Evolutionary conservation across 2,113 vertebrate genomes (phyloP), one percentile per base, ranked within the genome.

Genomic region (Petrocephalus microphthalmus): DNA sequence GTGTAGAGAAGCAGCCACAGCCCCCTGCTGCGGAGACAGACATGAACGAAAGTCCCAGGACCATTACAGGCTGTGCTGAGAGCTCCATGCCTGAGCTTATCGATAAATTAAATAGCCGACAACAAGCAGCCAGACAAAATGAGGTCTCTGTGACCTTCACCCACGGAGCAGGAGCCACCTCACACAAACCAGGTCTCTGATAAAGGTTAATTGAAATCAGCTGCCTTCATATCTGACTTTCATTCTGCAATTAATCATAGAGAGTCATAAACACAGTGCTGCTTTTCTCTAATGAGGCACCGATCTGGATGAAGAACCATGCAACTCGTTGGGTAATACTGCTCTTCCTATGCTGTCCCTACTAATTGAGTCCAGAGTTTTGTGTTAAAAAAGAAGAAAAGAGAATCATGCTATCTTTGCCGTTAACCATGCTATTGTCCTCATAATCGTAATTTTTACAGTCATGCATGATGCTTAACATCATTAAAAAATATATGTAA

Each of bases 191-290:
- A 29, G 51, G 86, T 64, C 51, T 52, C 54, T 92, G 89, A 91
- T 90, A 92, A 92, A 92, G 91, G 91, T 92, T 92, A 92, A 91
- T 92, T 90, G 89, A 91, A 92, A 88, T 87, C 86, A 86, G 84
- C 89, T 89, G 85, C 51, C 71, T 52, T 89, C 87, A 90, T 92
- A 88, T 90, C 82, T 71, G 88, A 89, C 71, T 89, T 90, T 89
- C 71, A 87, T 89, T 33, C 47, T 25, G 74, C 88, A 89, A 89
- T 91, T 91, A 85, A 91, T 91, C 89, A 88, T 78, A 37, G 83
- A 67, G 52, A 56, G 84, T 85, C 89, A 90, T 90, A 88, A 87
- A 89, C 88, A 88, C 81, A 45, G 29, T 85, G 88, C 60, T 60
- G 19, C 85, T 87, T 49, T 87, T 54, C 84, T 89, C 71, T 87